These are phyloP conservation scores for Boulengeromyrus knoepffleri DNA, from an alignment of 2,113 vertebrate species.

Conservation along the genomic window DNA sequence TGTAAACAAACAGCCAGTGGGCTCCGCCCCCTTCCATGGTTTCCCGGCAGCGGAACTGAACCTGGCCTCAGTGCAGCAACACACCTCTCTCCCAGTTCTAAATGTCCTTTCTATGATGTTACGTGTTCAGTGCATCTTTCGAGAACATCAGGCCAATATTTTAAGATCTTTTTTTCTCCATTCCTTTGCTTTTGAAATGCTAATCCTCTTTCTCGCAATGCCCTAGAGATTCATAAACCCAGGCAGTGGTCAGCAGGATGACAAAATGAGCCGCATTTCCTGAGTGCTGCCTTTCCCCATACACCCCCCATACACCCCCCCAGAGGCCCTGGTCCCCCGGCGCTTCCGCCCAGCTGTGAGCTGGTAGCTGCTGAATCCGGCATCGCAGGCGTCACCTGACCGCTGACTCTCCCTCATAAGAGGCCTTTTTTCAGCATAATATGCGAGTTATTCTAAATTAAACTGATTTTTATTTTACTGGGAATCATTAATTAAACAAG, in stretches of 20 bases:
- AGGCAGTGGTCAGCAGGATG: neutral
- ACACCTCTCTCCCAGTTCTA: neutral
- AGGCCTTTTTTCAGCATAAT: neutral
- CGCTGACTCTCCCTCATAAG: neutral
- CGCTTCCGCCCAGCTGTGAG: neutral
- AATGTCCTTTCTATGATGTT: neutral
- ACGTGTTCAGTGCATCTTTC: neutral
- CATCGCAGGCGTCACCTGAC: neutral
- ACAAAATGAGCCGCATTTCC: neutral
- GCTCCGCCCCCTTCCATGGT: conserved; percentile 25
- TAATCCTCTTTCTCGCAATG: neutral
- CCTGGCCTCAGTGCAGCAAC: neutral
- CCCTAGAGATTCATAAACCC: neutral
- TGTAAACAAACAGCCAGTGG: neutral
- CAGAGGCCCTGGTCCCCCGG: neutral
- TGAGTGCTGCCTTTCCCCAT: neutral
- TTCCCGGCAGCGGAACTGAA: conserved; percentile 28
- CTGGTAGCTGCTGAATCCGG: neutral
- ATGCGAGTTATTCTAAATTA: neutral
- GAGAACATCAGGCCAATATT: neutral
- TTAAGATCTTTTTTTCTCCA: neutral
- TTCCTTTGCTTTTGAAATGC: neutral
- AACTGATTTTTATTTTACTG: neutral
- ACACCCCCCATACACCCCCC: neutral
- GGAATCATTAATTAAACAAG: neutral